Evolutionary conservation across 2,113 vertebrate genomes (phyloP), one percentile per base, ranked within the genome.

Genomic region (Hippopotamus amphibius): DNA sequence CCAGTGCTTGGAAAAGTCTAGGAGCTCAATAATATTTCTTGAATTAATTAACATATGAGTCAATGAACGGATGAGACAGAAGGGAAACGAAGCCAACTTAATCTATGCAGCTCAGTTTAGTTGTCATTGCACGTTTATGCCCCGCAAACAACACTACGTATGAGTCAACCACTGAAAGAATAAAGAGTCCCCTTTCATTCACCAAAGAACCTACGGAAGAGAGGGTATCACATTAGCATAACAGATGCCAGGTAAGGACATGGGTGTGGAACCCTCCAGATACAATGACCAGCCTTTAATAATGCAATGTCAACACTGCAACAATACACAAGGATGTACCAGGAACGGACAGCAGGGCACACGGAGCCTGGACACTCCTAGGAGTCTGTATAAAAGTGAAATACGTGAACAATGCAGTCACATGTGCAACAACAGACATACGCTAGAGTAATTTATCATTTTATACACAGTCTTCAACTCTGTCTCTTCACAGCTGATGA

Each of bases 331-430:
- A 7, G n/a, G 26, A 33, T 15, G 1, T 1, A 16, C 16, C 4
- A 53, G 1, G 43, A 26, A 15, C 3, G 26, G 53, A 43, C 43
- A 33, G 0, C 9, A 17, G 57, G 7, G 5, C 30, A 28, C 12
- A n/a, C 61, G 16, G 26, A 24, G 17, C 19, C 21, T 11, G 3
- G 26, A 7, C 5, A 1, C 77, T 46, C 41, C n/a, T 37, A 30
- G n/a, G 22, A 57, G 28, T 55, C 69, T 37, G 17, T 14, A 43
- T 30, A 4, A n/a, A 76, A 48, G 37, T 8, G 21, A 59, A 65
- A 5, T 4, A 2, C 1, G 0, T 1, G 26, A 53, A 28, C 33
- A 63, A 6, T 10, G 2, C 33, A 81, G 4, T 53, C 55, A n/a
- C n/a, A 63, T 26, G 19, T 21, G 68, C 9, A 81, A 37, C 16